Evolutionary conservation across 64 coral and sea anemone genomes (phyloP).

Genomic region (Pachyseris speciosa): DNA sequence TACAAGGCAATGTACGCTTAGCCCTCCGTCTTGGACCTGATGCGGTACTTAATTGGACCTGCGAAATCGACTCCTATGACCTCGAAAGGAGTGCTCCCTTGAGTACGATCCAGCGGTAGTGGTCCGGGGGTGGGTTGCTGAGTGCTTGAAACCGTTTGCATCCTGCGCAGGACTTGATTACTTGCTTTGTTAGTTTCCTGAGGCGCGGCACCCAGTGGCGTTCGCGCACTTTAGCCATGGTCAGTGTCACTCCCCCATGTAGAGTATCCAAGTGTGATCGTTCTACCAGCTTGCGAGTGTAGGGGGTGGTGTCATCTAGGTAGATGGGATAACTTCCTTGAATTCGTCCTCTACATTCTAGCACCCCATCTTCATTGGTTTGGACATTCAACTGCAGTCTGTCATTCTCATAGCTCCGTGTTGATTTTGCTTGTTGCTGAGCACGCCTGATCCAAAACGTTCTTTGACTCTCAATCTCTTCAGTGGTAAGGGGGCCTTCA

Average conservation of each 20-base stretch:
- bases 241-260: constrained; percentile 41
- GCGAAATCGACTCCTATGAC: constrained; percentile 7
- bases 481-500: background rate
- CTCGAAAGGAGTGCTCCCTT: background rate
- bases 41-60: background rate
- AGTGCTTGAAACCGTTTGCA: background rate
- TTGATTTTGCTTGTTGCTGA: background rate
- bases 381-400: background rate
- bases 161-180: background rate
- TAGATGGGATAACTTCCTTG: background rate
- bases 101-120: background rate
- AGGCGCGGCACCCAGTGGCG: too few relatives aligned
- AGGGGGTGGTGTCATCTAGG: constrained; percentile 11
- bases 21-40: background rate
- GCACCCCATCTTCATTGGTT: background rate
- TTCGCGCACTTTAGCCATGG: constrained; percentile 15
- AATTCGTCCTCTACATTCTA: background rate
- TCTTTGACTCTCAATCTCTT: background rate
- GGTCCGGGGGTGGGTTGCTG: background rate
- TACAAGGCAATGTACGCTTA: background rate
- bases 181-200: background rate
- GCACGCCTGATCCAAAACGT: background rate
- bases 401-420: background rate
- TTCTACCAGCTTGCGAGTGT: background rate
- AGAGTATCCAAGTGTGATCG: background rate